phyloP scores from a whole-genome alignment of 2,888 invertebrate species.

The Athalia rosae region DNA sequence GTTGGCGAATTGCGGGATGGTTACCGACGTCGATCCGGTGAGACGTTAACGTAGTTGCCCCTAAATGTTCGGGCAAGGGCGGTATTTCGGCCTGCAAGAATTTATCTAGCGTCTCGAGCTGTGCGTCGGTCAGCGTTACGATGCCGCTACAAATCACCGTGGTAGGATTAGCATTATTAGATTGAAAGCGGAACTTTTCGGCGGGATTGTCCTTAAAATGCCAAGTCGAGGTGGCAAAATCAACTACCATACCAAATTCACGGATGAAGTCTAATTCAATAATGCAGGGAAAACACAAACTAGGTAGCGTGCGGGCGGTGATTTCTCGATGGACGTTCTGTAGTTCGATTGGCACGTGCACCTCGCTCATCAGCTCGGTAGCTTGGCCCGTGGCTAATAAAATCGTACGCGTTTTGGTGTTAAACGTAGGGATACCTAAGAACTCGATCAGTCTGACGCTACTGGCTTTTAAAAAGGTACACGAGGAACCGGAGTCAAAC shows the following conservation, averaged over 20 bases:
- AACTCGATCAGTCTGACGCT: not conserved
- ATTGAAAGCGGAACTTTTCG: not conserved
- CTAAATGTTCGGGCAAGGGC: not conserved
- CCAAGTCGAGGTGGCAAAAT: not conserved
- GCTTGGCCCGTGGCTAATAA: not conserved
- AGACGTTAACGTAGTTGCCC: not conserved
- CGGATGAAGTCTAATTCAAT: constrained; percentile 9
- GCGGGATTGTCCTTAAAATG: not conserved
- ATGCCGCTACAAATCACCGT: not conserved
- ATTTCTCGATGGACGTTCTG: not conserved
- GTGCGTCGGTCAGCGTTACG: not conserved
- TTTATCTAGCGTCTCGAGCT: not conserved
- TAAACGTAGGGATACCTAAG: not conserved
- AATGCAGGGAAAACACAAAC: not conserved
- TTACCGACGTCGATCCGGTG: constrained; percentile 6
- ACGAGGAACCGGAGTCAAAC: not conserved
- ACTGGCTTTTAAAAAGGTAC: not conserved
- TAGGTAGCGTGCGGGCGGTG: not conserved
- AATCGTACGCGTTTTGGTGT: not conserved
- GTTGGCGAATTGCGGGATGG: constrained; percentile 42
- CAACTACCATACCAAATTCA: not conserved
- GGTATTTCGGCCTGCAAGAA: not conserved
- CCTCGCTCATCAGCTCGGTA: not conserved
- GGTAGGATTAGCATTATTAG: not conserved
- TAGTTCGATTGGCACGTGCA: not conserved